Evolutionary conservation across 2,113 vertebrate genomes (phyloP), one percentile per base, ranked within the genome.

Genomic region (Phocoena phocoena): DNA sequence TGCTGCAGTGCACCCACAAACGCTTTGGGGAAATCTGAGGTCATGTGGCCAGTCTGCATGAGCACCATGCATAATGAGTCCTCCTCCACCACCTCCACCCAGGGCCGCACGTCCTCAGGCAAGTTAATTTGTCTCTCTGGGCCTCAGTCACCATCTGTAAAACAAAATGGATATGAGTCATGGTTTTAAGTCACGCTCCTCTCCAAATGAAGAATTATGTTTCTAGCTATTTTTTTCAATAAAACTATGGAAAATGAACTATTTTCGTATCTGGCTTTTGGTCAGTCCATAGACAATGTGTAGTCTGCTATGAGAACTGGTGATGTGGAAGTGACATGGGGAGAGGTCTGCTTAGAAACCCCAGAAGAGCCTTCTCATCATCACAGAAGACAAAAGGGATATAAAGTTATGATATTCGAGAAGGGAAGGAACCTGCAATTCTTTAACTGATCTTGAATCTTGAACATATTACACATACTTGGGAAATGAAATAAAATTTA

Each of bases 401-500:
- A 26, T 81, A 44, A 38, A 60, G 0, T 88, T 60, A 73, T 11
- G 38, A 38, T 84, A 18, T 63, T 95, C 5, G 41, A 70, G 53
- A 76, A 55, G 3, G 31, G 28, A 76, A 67, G 31, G 9, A 70
- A 76, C 10, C 31, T 41, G 33, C 8, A 23, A 79, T 79, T 89
- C 38, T 73, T 63, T 92, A n/a, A 5, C 2, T 84, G 20, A 96
- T 95, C 6, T 38, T 95, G 25, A 80, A 87, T 84, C 18, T 88
- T 91, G 63, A 84, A 55, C 9, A 21, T 91, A 85, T 68, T 74
- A 33, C 5, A 68, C n/a, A 60, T 33, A 50, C 25, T 41, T 93
- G 71, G 50, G 31, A 73, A 96, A 85, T 85, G 5, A 77, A 91
- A 82, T 63, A 15, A 96, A 79, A 95, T 62, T 89, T 67, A 90